These are phyloP conservation scores for Capra hircus DNA, from an alignment of 2,113 vertebrate genomes.

Conservation along the genomic window DNA sequence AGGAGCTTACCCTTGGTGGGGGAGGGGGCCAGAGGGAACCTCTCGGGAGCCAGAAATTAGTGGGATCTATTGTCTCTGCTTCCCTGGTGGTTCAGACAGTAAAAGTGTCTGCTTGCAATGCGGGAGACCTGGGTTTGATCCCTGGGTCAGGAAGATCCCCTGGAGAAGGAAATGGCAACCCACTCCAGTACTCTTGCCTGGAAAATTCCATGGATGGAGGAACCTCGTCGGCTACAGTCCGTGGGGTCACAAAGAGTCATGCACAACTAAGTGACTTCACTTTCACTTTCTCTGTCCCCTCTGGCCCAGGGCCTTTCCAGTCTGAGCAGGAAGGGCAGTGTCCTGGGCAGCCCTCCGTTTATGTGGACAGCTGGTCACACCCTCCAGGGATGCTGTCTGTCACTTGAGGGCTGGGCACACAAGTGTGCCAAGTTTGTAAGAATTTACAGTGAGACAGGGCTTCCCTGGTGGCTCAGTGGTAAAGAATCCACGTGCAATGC, in stretches of 20 bases:
- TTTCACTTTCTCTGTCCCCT: not conserved
- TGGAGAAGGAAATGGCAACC: too few relatives aligned
- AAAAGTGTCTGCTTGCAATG: not conserved
- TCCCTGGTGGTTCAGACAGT: not conserved
- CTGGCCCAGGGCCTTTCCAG: not conserved
- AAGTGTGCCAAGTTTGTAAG: not conserved
- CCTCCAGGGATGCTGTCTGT: not conserved
- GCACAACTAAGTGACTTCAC: not conserved
- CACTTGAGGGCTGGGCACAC: too few relatives aligned
- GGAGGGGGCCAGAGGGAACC: fast-evolving
- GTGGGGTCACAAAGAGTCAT: not conserved
- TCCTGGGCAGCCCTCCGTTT: not conserved
- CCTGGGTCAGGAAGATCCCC: not conserved
- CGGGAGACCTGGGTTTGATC: fast-evolving
- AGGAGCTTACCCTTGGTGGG: not conserved
- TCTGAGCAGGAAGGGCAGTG: not conserved
- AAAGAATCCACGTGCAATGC: not conserved
- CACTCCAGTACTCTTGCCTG: too few relatives aligned
- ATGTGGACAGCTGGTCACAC: not conserved
- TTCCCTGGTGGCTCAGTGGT: not conserved
- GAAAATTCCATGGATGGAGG: too few relatives aligned
- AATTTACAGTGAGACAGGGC: not conserved
- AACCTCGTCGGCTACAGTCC: too few relatives aligned
- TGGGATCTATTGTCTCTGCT: not conserved
- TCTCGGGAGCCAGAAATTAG: not conserved